Conservation (phyloP, 1,140 invertebrate species). For the Drosophila obscura region DNA sequence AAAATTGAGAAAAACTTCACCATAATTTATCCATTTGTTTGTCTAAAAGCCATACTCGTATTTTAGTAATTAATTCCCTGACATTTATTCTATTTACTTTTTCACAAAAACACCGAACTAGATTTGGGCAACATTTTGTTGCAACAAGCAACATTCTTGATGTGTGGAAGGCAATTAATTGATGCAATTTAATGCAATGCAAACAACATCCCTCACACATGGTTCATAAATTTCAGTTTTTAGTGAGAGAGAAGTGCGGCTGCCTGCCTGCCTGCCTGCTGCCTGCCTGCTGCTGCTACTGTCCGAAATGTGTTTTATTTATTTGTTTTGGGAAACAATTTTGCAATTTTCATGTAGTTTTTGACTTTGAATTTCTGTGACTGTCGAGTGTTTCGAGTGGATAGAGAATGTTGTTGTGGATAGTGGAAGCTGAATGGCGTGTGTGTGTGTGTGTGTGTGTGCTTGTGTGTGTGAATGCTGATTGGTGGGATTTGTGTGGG, state of each 20-base stretch:
- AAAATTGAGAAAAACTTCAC: not conserved
- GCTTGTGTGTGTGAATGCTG: not conserved
- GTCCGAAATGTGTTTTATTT: constrained; percentile 53
- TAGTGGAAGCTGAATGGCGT: too few species aligned
- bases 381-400: too few species aligned
- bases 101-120: not conserved
- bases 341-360: constrained; percentile 34
- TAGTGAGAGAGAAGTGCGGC: constrained; percentile 20
- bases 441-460: not conserved
- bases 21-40: constrained; percentile 21
- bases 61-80: constrained; percentile 22
- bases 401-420: too few species aligned
- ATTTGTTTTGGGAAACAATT: constrained; percentile 53
- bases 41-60: not conserved
- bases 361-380: constrained; percentile 60
- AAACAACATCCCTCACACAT: constrained; percentile 39
- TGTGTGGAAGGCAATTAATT: constrained; percentile 45
- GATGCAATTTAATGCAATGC: constrained; percentile 61
- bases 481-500: constrained; percentile 16
- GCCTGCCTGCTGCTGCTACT: not conserved
- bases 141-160: constrained; percentile 50
- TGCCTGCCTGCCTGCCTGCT: too few species aligned
- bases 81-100: constrained; percentile 38
- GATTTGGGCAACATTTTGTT: constrained; percentile 12
- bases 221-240: constrained; percentile 64